Evolutionary conservation across 1,140 invertebrate genomes (phyloP), one percentile per base, ranked within the genome.

Genomic region (Apis laboriosa): DNA sequence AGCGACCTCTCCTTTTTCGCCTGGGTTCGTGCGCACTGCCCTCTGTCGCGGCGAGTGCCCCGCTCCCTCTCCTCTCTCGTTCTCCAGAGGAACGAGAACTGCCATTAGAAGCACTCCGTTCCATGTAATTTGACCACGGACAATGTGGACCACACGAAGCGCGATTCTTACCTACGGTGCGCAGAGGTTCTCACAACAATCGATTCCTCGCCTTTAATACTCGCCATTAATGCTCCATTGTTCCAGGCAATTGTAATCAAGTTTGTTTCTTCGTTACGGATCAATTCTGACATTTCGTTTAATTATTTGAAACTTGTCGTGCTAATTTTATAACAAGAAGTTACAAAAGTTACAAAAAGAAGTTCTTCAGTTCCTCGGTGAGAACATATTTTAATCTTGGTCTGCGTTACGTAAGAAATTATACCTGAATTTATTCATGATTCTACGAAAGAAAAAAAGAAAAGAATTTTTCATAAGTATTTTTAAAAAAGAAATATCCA

Each of bases 131-230:
- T 92, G 90, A 91, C 88, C 89, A 85, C 90, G 88, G 84, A 92
- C 90, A 93, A 92, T 92, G 90, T 92, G 91, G 92, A 92, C 92
- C 92, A 93, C 92, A 92, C 90, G 77, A 92, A 90, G 89, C 87
- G 90, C 89, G 86, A 89, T 88, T 89, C 90, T 92, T 89, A 79
- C 88, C 85, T 89, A 90, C 68, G 80, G 64, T 67, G 64, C 58
- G 66, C 77, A 90, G 90, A 83, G 90, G 88, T 91, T 90, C 90
- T 91, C 89, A 90, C 73, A 75, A 90, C 73, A 75, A 76, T 85
- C 77, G 17, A 7, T 49, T 3, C 34, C 5, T 43, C 34, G 34
- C 34, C 34, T 34, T 34, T 34, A 34, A 34, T 34, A 34, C 2
- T 34, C 34, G 5, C 2, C 2, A 34, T 34, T 34, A 34, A 43